Percentiles rank a stretch among this genome's conserved stretches.
These are phyloP conservation scores for Drosophila subquinaria DNA, from an alignment of 2,888 invertebrate species.

Conservation along the genomic window DNA sequence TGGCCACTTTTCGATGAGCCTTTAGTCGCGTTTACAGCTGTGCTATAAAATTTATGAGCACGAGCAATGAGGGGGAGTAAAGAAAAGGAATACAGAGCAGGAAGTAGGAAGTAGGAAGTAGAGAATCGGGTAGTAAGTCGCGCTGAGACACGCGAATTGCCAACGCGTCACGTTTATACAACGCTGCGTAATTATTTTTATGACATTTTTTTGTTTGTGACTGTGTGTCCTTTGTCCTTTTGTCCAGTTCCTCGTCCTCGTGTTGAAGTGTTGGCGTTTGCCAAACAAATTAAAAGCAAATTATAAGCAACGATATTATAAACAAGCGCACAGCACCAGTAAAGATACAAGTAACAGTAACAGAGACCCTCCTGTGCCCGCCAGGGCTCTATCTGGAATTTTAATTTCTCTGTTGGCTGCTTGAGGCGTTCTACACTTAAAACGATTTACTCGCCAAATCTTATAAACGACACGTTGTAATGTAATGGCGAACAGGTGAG, in stretches of 20 bases:
- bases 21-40: slow-evolving; percentile 75
- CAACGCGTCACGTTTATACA: slow-evolving; percentile 65
- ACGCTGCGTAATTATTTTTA: slow-evolving; percentile 79
- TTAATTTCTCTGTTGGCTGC: slow-evolving; percentile 69
- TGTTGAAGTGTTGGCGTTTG: slow-evolving; percentile 81
- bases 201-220: slow-evolving; percentile 65
- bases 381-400: slow-evolving; percentile 58
- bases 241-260: slow-evolving; percentile 32
- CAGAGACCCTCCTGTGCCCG: slow-evolving; percentile 31
- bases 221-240: slow-evolving; percentile 22
- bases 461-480: slow-evolving; percentile 73
- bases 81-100: background rate
- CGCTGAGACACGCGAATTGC: slow-evolving; percentile 59
- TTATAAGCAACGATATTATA: slow-evolving; percentile 72
- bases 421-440: slow-evolving; percentile 59
- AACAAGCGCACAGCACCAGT: slow-evolving; percentile 32
- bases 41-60: slow-evolving; percentile 73
- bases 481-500: slow-evolving; percentile 77
- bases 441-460: slow-evolving; percentile 78
- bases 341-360: slow-evolving; percentile 22
- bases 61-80: background rate
- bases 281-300: slow-evolving; percentile 82
- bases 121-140: slow-evolving; percentile 28
- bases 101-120: background rate
- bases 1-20: slow-evolving; percentile 78